Conservation (phyloP, 2,888 invertebrate species). For the Mystacides longicornis region DNA sequence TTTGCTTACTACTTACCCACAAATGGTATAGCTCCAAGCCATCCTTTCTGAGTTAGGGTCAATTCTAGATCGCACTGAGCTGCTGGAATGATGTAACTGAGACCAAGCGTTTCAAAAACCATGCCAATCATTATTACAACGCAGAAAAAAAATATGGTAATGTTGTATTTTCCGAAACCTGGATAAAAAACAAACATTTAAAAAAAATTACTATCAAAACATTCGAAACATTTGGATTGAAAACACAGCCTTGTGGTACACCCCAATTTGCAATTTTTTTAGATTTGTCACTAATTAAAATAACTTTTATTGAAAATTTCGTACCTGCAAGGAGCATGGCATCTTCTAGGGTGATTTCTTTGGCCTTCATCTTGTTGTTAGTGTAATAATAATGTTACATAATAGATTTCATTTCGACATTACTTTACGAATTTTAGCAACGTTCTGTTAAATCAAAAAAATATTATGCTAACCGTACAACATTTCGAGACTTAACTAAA, state of each 20-base stretch:
- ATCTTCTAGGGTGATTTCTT: slow-evolving; percentile 6
- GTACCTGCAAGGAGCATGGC: slow-evolving; percentile 12
- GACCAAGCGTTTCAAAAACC: slow-evolving; percentile 58
- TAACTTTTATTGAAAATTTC: background rate
- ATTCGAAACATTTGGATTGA: too few species aligned
- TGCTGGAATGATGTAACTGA: slow-evolving; percentile 58
- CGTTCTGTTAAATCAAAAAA: too few species aligned
- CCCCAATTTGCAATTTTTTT: background rate
- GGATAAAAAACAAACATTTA: too few species aligned
- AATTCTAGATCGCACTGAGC: slow-evolving; percentile 61
- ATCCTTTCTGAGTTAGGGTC: slow-evolving; percentile 53
- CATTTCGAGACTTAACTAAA: too few species aligned
- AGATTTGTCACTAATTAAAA: background rate
- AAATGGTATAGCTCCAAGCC: slow-evolving; percentile 59
- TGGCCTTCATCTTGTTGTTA: slow-evolving; percentile 4
- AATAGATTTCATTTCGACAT: too few species aligned
- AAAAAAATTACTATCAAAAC: too few species aligned
- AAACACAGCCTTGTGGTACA: too few species aligned
- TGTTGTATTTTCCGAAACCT: slow-evolving; percentile 58
- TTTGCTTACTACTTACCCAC: slow-evolving; percentile 41
- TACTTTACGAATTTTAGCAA: too few species aligned
- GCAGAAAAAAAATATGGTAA: slow-evolving; percentile 50
- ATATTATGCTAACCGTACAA: too few species aligned
- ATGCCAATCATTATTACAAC: slow-evolving; percentile 59
- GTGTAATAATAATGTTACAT: background rate